Conservation (phyloP, 2,888 invertebrate genomes). For the Nymphalis polychloros region DNA sequence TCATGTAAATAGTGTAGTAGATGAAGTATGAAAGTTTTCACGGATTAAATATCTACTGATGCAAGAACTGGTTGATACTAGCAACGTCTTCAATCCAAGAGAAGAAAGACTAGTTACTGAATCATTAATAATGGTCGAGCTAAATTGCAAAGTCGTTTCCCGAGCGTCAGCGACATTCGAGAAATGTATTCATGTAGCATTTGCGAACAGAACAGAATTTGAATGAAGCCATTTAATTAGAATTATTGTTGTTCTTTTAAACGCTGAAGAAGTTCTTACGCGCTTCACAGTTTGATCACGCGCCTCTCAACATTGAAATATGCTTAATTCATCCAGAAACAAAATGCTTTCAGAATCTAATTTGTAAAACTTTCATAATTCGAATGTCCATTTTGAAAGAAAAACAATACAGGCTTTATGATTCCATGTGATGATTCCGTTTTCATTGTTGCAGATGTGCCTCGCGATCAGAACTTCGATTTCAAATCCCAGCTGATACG, state of each 20-base stretch:
- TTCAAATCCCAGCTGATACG: slow-evolving; percentile 44
- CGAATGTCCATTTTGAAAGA: slow-evolving; percentile 2
- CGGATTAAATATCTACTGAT: neutral
- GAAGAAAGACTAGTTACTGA: slow-evolving; percentile 22
- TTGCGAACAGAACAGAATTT: slow-evolving; percentile 41
- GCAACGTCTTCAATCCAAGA: slow-evolving; percentile 10
- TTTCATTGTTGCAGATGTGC: slow-evolving; percentile 60
- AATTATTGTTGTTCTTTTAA: slow-evolving; percentile 58
- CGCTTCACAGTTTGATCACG: slow-evolving; percentile 60
- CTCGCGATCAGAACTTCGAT: slow-evolving; percentile 32
- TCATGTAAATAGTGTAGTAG: neutral
- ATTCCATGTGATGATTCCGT: neutral
- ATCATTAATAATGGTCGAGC: slow-evolving; percentile 29
- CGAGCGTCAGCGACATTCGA: slow-evolving; percentile 36
- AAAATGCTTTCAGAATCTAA: slow-evolving; percentile 49
- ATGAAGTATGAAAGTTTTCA: too few species aligned
- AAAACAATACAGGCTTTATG: neutral
- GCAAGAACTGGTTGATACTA: neutral
- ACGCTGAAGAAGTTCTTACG: slow-evolving; percentile 42
- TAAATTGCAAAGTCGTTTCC: slow-evolving; percentile 31
- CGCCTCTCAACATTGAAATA: slow-evolving; percentile 54
- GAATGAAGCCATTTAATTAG: slow-evolving; percentile 56
- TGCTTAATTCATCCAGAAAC: slow-evolving; percentile 49
- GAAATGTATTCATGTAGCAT: slow-evolving; percentile 46
- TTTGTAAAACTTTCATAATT: slow-evolving; percentile 39